Conservation (phyloP, 1,140 invertebrate species). For the Drosophila kikkawai region DNA sequence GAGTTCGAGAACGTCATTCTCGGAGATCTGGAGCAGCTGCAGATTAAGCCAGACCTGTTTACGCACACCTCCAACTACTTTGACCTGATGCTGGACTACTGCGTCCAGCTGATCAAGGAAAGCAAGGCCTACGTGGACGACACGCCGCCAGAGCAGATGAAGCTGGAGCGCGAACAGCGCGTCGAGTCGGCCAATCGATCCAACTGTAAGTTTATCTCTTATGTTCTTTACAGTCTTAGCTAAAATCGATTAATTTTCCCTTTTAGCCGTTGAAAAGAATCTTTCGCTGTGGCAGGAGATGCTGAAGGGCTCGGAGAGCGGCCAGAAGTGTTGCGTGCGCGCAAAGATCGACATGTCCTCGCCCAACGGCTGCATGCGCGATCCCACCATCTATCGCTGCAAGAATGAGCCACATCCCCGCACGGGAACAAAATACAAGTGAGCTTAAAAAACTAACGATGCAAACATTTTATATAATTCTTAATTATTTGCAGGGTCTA, state of each 20-base stretch:
- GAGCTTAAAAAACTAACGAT: conserved; percentile 63
- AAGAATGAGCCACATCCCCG: conserved; percentile 97
- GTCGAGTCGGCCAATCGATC: conserved; percentile 94
- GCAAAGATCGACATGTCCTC: conserved; percentile 99
- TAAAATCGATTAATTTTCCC: not conserved
- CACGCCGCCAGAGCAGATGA: conserved; percentile 97
- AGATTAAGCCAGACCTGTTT: conserved; percentile 97
- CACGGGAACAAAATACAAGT: conserved; percentile 98
- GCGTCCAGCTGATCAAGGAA: conserved; percentile 94
- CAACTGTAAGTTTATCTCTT: conserved; percentile 89
- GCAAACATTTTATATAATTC: not conserved
- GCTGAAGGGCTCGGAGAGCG: conserved; percentile 92
- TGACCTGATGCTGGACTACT: conserved; percentile 94
- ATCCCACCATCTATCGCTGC: conserved; percentile 99
- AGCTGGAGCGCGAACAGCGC: conserved; percentile 96
- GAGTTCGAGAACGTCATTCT: conserved; percentile 99
- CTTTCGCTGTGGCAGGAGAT: conserved; percentile 97
- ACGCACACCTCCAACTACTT: conserved; percentile 99
- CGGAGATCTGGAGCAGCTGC: conserved; percentile 95
- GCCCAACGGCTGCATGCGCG: conserved; percentile 97
- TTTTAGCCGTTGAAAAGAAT: conserved; percentile 93
- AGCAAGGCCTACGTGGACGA: conserved; percentile 98
- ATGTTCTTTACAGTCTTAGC: not conserved
- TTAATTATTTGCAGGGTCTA: conserved; percentile 92
- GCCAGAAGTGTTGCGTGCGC: conserved; percentile 95